A percentile compares a stretch with the other conserved stretches of the same genome.
Conservation (phyloP, 2,113 vertebrate genomes). For the Rhadina sibilatrix region DNA sequence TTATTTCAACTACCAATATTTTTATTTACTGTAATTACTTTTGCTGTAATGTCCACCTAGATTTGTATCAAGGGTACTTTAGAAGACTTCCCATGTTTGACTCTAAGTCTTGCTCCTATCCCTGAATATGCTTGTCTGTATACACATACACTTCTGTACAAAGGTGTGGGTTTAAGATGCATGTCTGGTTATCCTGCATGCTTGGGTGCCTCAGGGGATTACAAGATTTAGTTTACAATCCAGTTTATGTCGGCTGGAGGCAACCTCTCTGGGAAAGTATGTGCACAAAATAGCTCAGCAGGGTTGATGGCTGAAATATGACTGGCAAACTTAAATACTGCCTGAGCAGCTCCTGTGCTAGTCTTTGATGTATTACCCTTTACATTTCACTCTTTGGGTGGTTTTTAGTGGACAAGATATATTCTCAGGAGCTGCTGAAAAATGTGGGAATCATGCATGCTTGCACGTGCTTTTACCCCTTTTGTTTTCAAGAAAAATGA, state of each 20-base stretch:
- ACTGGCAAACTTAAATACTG: background rate
- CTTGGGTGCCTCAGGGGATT: background rate
- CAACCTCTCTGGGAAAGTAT: background rate
- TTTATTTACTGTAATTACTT: background rate
- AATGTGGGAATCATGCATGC: background rate
- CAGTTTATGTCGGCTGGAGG: background rate
- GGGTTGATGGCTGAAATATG: background rate
- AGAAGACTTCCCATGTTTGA: background rate
- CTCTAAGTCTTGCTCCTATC: background rate
- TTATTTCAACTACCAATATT: background rate
- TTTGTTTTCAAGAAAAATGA: background rate
- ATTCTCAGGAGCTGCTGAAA: background rate
- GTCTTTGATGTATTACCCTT: background rate
- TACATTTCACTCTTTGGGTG: background rate
- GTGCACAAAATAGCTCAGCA: background rate
- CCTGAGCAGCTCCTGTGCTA: background rate
- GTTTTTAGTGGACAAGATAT: background rate
- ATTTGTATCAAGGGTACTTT: background rate
- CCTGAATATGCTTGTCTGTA: accelerated
- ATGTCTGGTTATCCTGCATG: background rate
- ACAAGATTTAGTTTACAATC: background rate
- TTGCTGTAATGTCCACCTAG: background rate
- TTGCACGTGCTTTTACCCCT: background rate
- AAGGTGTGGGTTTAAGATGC: background rate
- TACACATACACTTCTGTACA: background rate